Base-by-base conservation (phyloP, 2,113 vertebrate species). In the Aviceda subcristata region DNA sequence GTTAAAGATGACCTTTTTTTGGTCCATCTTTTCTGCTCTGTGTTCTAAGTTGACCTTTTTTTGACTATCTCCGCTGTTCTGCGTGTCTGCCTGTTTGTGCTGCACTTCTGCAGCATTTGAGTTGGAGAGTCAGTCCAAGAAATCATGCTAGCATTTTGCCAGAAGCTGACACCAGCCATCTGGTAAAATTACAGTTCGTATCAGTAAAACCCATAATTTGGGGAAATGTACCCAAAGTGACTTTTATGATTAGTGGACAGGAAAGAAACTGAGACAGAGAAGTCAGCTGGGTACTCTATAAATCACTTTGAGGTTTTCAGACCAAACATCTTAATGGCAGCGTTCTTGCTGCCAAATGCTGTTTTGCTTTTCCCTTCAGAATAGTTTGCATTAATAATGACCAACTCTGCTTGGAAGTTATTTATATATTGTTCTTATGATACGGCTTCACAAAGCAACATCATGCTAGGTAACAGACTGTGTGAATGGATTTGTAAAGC, bases 311-410 rank as follows among this genome's bases (percentile, higher is more conserved):
- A 90, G 97, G 94, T 95, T 97, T 97, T 77, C 72, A 92, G 88
- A 74, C 41, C 53, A 73, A 88, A 60, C 3, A 0, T 66, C 88
- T 86, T 97, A 95, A 93, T 96, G 63, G 78, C 78, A 71, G 22
- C 2, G 3, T 80, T 86, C 55, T 69, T 77, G 59, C 85, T 95
- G 93, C 95, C 97, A 96, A 96, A 88, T 97, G 92, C 50, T 83
- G 41, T 76, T 96, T 96, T 94, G 84, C 57, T 82, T 95, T 95
- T 94, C 63, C 62, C 45, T 83, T 96, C 48, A 50, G 71, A 96
- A 92, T 79, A 90, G 53, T 94, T 94, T 96, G 92, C 93, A 93
- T 96, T 96, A 96, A 95, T 97, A 95, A 96, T 95, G 82, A 94
- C 72, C 66, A 67, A 5, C 50, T 83, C 82, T 83, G 45, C 92